A percentile compares a stretch with the other conserved stretches of the same genome.
Evolutionary conservation across 2,888 invertebrate genomes (phyloP).

Genomic region (Fabriciana adippe): DNA sequence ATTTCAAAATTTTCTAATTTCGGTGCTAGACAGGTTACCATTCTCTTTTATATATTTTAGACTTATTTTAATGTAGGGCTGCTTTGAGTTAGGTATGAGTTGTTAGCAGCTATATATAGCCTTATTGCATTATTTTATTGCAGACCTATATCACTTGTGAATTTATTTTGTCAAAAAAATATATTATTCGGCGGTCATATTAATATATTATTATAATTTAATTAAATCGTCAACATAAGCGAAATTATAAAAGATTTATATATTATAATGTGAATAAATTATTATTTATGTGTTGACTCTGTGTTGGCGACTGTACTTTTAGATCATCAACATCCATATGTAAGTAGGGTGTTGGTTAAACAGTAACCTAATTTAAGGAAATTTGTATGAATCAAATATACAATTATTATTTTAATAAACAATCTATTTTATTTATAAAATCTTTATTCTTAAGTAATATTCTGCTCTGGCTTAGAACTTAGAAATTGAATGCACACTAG

Average conservation of each 20-base stretch:
- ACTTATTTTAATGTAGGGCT: conserved; percentile 8
- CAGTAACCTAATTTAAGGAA: conserved; percentile 75
- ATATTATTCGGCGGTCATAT: conserved; percentile 3
- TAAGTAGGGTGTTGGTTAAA: conserved; percentile 75
- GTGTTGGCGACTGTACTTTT: conserved; percentile 40
- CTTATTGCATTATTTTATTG: conserved; percentile 3
- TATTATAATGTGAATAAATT: conserved; percentile 27
- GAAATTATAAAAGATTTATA: conserved; percentile 18
- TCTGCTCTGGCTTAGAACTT: background rate
- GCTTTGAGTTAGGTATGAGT: background rate
- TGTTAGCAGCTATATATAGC: background rate
- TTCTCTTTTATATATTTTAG: conserved; percentile 42
- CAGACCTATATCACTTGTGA: background rate
- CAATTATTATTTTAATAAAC: conserved; percentile 58
- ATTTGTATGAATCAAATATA: conserved; percentile 73
- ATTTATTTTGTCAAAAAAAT: conserved; percentile 3
- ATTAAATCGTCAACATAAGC: conserved; percentile 30
- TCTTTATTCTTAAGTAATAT: background rate
- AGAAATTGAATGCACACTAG: too few species aligned
- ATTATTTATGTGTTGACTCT: conserved; percentile 29
- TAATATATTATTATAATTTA: conserved; percentile 13
- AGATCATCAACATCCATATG: conserved; percentile 65
- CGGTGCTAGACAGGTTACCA: conserved; percentile 75
- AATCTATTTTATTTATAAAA: conserved; percentile 40
- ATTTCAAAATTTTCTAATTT: conserved; percentile 52